These are phyloP conservation scores for Halotydeus destructor DNA, from an alignment of 1,140 invertebrate genomes.

Conservation along the genomic window DNA sequence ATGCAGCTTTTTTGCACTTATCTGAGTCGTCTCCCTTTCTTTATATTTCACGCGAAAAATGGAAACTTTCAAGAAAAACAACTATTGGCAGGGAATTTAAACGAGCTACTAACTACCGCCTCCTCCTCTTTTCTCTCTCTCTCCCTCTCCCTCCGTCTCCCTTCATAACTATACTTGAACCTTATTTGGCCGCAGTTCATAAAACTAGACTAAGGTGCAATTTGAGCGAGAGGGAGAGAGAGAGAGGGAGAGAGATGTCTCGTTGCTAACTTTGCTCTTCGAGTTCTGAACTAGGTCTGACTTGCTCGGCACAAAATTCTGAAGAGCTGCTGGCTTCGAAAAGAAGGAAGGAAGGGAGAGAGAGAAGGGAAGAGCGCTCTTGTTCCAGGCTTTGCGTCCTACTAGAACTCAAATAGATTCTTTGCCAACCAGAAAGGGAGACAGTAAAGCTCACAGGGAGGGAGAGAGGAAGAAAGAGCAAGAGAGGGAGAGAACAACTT, in stretches of 20 bases:
- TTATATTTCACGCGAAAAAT: background rate
- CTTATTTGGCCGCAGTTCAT: no score
- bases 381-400: background rate
- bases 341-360: slow-evolving; percentile 1
- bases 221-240: no score
- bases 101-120: no score
- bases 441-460: background rate
- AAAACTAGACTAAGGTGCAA: no score
- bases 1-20: background rate
- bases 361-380: background rate
- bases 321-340: no score
- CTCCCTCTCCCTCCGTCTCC: no score
- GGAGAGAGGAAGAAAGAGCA: slow-evolving; percentile 4
- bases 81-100: no score
- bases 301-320: no score
- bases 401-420: background rate
- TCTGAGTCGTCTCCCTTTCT: background rate
- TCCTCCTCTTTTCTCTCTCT: background rate
- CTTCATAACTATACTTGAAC: no score
- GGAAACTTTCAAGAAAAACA: background rate
- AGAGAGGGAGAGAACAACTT: slow-evolving; percentile 3
- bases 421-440: background rate
- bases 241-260: no score
- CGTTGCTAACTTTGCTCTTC: background rate
- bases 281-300: background rate